Evolutionary conservation across 2,888 invertebrate species (phyloP).

Genomic region (Sabellastarte sp.): DNA sequence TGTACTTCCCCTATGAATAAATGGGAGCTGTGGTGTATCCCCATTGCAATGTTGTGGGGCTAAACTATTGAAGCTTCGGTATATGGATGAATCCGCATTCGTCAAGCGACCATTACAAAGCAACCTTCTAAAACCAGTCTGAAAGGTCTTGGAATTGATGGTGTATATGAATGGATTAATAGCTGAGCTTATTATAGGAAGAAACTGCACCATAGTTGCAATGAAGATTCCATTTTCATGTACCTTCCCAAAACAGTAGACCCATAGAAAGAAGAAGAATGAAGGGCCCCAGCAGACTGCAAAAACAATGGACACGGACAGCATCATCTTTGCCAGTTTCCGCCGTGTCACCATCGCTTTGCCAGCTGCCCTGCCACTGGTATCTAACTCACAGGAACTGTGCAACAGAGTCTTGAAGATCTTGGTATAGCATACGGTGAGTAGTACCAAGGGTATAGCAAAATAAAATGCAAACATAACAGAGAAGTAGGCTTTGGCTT

Average conservation of each 20-base stretch:
- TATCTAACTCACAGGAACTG: not conserved
- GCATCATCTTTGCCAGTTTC: conserved; percentile 23
- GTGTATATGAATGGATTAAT: conserved; percentile 23
- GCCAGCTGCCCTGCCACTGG: not conserved
- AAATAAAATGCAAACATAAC: conserved; percentile 14
- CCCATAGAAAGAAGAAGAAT: conserved; percentile 11
- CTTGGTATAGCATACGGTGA: conserved; percentile 11
- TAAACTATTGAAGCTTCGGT: not conserved
- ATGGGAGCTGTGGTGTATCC: too few species aligned
- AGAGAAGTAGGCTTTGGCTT: conserved; percentile 6
- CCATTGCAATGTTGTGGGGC: too few species aligned
- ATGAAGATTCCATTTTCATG: conserved; percentile 16
- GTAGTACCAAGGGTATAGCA: conserved; percentile 9
- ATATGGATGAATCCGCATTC: not conserved
- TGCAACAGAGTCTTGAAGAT: conserved; percentile 17
- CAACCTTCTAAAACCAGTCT: not conserved
- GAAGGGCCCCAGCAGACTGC: conserved; percentile 20
- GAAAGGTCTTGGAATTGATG: conserved; percentile 16
- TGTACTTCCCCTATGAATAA: too few species aligned
- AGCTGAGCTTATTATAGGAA: conserved; percentile 19
- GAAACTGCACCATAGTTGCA: conserved; percentile 12
- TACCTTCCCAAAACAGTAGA: conserved; percentile 6
- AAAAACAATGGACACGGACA: conserved; percentile 19
- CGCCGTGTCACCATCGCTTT: conserved; percentile 11
- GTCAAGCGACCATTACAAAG: conserved; percentile 27